Conservation (phyloP, 2,888 invertebrate species). For the Patella depressa region DNA sequence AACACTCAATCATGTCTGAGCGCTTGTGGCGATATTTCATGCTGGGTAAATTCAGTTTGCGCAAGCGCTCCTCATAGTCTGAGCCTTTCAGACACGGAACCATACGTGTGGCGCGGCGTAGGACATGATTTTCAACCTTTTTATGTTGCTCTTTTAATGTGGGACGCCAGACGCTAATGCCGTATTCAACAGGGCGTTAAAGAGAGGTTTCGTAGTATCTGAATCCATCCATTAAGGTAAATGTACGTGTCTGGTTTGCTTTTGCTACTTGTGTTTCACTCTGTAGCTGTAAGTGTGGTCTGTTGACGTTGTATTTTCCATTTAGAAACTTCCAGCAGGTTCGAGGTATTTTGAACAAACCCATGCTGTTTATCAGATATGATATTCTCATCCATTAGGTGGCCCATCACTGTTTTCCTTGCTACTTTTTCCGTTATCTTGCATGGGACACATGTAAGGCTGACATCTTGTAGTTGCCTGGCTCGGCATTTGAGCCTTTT, state of each 20-base stretch:
- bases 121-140: slow-evolving; percentile 20
- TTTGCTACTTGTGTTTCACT: no score
- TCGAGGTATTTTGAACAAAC: background rate
- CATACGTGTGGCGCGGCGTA: slow-evolving; percentile 25
- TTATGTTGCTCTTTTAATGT: slow-evolving; percentile 12
- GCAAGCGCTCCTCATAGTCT: slow-evolving; percentile 12
- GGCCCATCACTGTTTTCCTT: background rate
- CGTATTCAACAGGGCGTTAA: slow-evolving; percentile 25
- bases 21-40: no score
- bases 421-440: background rate
- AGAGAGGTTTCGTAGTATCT: slow-evolving; percentile 16
- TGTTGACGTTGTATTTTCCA: no score
- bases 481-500: slow-evolving; percentile 9
- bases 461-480: slow-evolving; percentile 23
- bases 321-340: no score
- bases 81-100: slow-evolving; percentile 14
- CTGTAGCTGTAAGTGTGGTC: no score
- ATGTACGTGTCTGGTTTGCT: slow-evolving; percentile 9
- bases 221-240: slow-evolving; percentile 1
- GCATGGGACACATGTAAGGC: slow-evolving; percentile 3
- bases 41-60: no score
- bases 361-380: background rate
- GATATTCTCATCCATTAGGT: no score
- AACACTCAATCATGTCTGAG: no score
- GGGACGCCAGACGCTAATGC: slow-evolving; percentile 23